Conservation (phyloP, 2,888 invertebrate species). For the Chymomyza procnemis region DNA sequence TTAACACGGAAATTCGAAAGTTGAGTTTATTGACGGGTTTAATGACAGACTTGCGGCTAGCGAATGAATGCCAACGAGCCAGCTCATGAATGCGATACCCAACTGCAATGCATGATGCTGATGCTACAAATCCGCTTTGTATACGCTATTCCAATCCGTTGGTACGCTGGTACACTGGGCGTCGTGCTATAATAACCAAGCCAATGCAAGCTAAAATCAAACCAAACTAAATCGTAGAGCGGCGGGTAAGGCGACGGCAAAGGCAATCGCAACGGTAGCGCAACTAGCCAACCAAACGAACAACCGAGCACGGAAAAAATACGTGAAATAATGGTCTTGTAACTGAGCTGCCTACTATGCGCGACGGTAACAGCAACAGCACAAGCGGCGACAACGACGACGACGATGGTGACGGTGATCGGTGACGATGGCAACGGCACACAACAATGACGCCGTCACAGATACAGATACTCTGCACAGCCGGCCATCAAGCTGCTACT, state of each 20-base stretch:
- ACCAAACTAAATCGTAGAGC: not conserved
- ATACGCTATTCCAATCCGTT: constrained; percentile 27
- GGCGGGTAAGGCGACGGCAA: not conserved
- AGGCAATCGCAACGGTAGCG: constrained; percentile 32
- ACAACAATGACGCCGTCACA: constrained; percentile 75
- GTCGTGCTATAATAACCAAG: constrained; percentile 62
- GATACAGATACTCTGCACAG: constrained; percentile 71
- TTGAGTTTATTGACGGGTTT: constrained; percentile 26
- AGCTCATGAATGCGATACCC: constrained; percentile 61
- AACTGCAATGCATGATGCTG: constrained; percentile 37
- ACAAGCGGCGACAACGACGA: not conserved
- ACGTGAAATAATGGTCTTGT: constrained; percentile 75
- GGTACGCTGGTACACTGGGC: constrained; percentile 43
- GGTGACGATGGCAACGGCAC: constrained; percentile 50
- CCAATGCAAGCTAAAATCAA: constrained; percentile 25
- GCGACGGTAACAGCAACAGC: constrained; percentile 41
- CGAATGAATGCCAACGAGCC: constrained; percentile 69
- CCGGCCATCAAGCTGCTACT: constrained; percentile 30
- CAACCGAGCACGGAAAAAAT: constrained; percentile 69
- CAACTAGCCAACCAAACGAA: constrained; percentile 54
- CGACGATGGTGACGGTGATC: constrained; percentile 29
- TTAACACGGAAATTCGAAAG: constrained; percentile 2
- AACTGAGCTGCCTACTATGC: constrained; percentile 75
- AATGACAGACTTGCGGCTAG: constrained; percentile 50
- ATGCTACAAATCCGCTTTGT: constrained; percentile 61